Conservation (phyloP, 2,888 invertebrate genomes). For the Aspidapion aeneum region DNA sequence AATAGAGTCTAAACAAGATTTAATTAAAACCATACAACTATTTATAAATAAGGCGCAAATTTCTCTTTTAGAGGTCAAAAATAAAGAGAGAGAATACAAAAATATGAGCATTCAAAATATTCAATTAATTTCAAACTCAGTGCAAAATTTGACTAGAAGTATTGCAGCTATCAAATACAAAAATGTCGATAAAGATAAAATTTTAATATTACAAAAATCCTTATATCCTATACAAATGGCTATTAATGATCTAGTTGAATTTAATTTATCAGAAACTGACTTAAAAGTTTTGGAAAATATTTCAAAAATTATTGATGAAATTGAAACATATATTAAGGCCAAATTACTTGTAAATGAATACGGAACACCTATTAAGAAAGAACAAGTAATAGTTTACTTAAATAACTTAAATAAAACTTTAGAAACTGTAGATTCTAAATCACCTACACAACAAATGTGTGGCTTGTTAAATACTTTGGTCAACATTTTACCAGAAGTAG, state of each 20-base stretch:
- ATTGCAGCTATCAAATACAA: conserved; percentile 40
- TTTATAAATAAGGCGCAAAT: conserved; percentile 29
- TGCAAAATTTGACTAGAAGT: conserved; percentile 38
- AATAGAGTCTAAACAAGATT: conserved; percentile 19
- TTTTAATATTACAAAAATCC: conserved; percentile 39
- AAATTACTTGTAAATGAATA: conserved; percentile 24
- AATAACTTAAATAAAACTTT: conserved; percentile 32
- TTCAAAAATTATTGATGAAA: conserved; percentile 32
- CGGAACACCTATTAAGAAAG: conserved; percentile 22
- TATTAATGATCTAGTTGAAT: conserved; percentile 41
- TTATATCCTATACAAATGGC: conserved; percentile 41
- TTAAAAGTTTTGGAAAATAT: conserved; percentile 34
- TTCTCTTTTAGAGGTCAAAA: conserved; percentile 30
- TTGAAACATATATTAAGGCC: conserved; percentile 29
- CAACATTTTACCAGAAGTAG: conserved; percentile 32
- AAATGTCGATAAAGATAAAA: conserved; percentile 33
- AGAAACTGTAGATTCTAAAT: conserved; percentile 29
- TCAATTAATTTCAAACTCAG: conserved; percentile 35
- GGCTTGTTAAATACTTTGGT: conserved; percentile 32
- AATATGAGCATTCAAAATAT: conserved; percentile 34
- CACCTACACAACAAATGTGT: conserved; percentile 33
- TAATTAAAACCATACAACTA: conserved; percentile 28
- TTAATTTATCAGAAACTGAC: conserved; percentile 33
- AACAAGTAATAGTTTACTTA: conserved; percentile 30
- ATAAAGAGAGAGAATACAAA: conserved; percentile 28